Evolutionary conservation across 2,113 vertebrate species (phyloP).

Genomic region (Physeter macrocephalus): DNA sequence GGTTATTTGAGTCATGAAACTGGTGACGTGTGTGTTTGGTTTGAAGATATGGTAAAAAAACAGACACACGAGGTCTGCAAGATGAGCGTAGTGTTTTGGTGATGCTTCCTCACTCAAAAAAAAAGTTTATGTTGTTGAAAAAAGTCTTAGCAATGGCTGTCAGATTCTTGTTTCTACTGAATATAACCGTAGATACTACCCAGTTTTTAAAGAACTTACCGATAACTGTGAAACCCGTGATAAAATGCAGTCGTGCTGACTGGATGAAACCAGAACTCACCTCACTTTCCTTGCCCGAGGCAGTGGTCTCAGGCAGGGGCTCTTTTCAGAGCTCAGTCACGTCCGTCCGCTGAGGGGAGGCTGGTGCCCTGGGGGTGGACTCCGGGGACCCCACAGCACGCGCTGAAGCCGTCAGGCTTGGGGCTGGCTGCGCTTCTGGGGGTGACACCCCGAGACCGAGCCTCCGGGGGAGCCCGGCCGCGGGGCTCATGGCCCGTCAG

Average conservation of each 20-base stretch:
- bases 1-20: not conserved
- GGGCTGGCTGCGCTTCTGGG: not conserved
- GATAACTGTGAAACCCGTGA: not conserved
- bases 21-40: not conserved
- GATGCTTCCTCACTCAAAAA: not conserved
- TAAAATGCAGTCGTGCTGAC: not conserved
- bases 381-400: not conserved
- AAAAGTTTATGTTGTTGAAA: not conserved
- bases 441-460: not conserved
- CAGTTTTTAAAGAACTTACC: not conserved
- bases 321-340: not conserved
- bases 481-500: not conserved
- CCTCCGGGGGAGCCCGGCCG: not conserved
- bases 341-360: rapidly evolving
- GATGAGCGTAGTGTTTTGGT: not conserved
- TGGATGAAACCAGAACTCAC: not conserved
- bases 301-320: not conserved
- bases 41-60: not conserved
- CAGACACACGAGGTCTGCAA: not conserved
- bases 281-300: not conserved
- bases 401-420: not conserved
- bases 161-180: not conserved
- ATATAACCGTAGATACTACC: not conserved
- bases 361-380: not conserved
- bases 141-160: not conserved